These are phyloP conservation scores for Solea senegalensis DNA, from an alignment of 2,113 vertebrate genomes.

Conservation along the genomic window DNA sequence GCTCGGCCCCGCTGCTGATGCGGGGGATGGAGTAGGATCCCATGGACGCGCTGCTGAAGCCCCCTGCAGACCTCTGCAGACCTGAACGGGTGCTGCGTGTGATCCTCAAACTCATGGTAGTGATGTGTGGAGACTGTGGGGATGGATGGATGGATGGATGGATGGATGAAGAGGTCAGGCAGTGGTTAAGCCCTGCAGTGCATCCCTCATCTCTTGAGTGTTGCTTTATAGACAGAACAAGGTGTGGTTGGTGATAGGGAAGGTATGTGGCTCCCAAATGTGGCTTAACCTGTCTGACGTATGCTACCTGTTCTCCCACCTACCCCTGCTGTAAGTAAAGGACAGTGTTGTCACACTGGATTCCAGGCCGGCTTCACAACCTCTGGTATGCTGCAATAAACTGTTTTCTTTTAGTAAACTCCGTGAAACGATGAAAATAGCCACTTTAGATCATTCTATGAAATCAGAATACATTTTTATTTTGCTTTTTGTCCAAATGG, in stretches of 20 bases:
- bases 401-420: not conserved
- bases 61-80: not conserved
- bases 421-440: no score
- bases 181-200: slow-evolving; percentile 19
- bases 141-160: slow-evolving; percentile 1
- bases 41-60: slow-evolving; percentile 60
- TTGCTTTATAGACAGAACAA: slow-evolving; percentile 56
- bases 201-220: slow-evolving; percentile 22
- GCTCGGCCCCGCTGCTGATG: not conserved
- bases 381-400: not conserved
- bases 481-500: no score
- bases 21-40: slow-evolving; percentile 48
- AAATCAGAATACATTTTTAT: no score
- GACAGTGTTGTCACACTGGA: not conserved
- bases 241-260: slow-evolving; percentile 52
- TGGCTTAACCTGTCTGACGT: slow-evolving; percentile 66
- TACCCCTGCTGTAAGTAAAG: slow-evolving; percentile 6
- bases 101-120: slow-evolving; percentile 63
- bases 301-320: slow-evolving; percentile 52
- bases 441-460: no score
- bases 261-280: slow-evolving; percentile 55
- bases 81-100: not conserved
- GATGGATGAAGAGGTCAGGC: not conserved
- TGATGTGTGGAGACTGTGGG: not conserved
- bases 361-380: not conserved